These are phyloP conservation scores for Cassiopea andromeda DNA, from an alignment of 30 jellyfish, hydroid and myxozoan genomes.

Conservation along the genomic window DNA sequence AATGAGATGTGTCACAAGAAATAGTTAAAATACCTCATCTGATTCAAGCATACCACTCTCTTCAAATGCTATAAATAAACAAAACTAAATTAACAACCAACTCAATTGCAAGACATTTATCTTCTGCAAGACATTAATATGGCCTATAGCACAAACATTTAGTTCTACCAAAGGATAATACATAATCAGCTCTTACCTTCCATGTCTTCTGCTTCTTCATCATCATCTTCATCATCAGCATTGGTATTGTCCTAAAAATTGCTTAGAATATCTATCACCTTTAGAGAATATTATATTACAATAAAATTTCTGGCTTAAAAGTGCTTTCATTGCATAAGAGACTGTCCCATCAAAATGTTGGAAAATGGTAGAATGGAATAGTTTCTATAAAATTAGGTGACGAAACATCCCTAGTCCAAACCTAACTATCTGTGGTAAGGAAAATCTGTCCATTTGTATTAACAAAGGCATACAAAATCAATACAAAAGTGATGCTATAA, in stretches of 20 bases:
- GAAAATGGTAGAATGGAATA: background rate
- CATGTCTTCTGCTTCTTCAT: slow-evolving; percentile 98
- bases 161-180: background rate
- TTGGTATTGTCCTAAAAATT: slow-evolving; percentile 45
- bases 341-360: background rate
- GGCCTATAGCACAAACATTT: too few relatives aligned
- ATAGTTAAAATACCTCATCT: slow-evolving; percentile 64
- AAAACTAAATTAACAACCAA: background rate
- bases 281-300: too few relatives aligned
- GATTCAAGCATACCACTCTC: slow-evolving; percentile 97
- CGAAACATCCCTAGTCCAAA: too few relatives aligned
- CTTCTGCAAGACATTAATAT: too few relatives aligned
- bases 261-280: background rate
- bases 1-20: background rate
- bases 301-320: too few relatives aligned
- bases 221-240: slow-evolving; percentile 92
- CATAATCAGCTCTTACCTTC: slow-evolving; percentile 68
- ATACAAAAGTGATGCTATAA: too few relatives aligned
- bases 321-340: too few relatives aligned
- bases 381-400: background rate
- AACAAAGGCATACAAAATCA: too few relatives aligned
- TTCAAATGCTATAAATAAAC: slow-evolving; percentile 84
- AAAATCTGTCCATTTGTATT: too few relatives aligned
- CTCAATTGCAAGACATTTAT: background rate
- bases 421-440: too few relatives aligned